These are phyloP conservation scores for Lagodon rhomboides DNA, from an alignment of 2,797 vertebrate genomes.

Conservation along the genomic window DNA sequence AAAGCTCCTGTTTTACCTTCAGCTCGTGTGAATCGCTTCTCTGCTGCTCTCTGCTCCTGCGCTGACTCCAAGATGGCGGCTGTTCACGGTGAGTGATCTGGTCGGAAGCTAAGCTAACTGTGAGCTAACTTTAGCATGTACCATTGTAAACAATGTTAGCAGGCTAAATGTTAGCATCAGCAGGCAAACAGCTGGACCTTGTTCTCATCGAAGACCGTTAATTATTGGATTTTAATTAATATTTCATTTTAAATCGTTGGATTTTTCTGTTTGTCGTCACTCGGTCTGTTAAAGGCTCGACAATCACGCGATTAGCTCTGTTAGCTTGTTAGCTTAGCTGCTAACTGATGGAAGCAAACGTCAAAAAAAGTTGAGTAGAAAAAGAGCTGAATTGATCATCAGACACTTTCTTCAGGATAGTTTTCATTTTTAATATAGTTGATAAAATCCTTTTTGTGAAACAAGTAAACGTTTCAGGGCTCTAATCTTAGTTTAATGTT, in stretches of 20 bases:
- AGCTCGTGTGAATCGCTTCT: no score
- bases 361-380: no score
- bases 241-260: neutral
- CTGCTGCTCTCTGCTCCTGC: neutral
- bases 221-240: neutral
- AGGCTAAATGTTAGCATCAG: conserved; percentile 26
- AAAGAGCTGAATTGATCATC: no score
- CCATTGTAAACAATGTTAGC: neutral
- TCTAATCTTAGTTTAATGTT: no score
- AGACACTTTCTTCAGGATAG: no score
- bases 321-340: conserved; percentile 2
- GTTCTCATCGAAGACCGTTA: neutral
- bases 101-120: conserved; percentile 3
- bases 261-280: neutral
- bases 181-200: neutral
- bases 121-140: conserved; percentile 27
- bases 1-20: no score
- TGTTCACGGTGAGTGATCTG: conserved; percentile 44
- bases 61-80: conserved; percentile 14
- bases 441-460: no score
- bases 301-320: neutral
- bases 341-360: neutral
- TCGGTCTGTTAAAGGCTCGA: neutral
- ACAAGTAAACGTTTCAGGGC: no score
- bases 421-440: no score